Conservation (phyloP, 2,888 invertebrate genomes). For the Lochmaea capreae region DNA sequence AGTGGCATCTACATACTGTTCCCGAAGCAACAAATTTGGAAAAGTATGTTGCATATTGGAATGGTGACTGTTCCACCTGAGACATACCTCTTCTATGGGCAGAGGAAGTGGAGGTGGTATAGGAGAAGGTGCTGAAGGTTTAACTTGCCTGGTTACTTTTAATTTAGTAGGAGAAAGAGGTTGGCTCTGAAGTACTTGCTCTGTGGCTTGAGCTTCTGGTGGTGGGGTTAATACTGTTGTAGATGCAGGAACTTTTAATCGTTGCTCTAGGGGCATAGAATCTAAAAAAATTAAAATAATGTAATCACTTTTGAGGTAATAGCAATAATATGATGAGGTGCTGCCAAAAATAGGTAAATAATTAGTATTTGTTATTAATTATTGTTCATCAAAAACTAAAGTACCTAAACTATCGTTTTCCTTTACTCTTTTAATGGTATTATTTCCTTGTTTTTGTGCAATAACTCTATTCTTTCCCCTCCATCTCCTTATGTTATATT, state of each 20-base stretch:
- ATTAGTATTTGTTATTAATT: not conserved
- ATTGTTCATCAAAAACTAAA: not conserved
- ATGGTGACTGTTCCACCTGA: conserved; percentile 71
- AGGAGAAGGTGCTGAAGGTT: conserved; percentile 35
- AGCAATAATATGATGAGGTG: too few species aligned
- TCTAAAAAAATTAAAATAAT: conserved; percentile 49
- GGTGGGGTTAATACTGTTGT: conserved; percentile 15
- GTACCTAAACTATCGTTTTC: conserved; percentile 8
- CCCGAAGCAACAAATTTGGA: conserved; percentile 66
- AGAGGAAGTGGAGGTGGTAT: conserved; percentile 39
- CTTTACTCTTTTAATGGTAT: conserved; percentile 26
- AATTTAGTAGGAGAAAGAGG: conserved; percentile 61
- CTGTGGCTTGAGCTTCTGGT: conserved; percentile 24
- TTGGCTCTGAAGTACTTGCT: conserved; percentile 55
- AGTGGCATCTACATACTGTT: conserved; percentile 70
- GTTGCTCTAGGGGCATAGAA: conserved; percentile 58
- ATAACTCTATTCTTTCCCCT: conserved; percentile 52
- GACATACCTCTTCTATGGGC: conserved; percentile 62
- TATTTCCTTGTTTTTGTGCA: conserved; percentile 40
- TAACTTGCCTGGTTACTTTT: conserved; percentile 58
- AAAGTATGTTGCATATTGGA: conserved; percentile 69
- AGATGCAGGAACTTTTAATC: conserved; percentile 42
- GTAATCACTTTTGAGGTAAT: too few species aligned
- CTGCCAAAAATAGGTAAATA: too few species aligned
- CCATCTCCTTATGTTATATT: conserved; percentile 60